Base-by-base conservation (phyloP, 2,888 invertebrate genomes). In the Patella ulyssiponensis region DNA sequence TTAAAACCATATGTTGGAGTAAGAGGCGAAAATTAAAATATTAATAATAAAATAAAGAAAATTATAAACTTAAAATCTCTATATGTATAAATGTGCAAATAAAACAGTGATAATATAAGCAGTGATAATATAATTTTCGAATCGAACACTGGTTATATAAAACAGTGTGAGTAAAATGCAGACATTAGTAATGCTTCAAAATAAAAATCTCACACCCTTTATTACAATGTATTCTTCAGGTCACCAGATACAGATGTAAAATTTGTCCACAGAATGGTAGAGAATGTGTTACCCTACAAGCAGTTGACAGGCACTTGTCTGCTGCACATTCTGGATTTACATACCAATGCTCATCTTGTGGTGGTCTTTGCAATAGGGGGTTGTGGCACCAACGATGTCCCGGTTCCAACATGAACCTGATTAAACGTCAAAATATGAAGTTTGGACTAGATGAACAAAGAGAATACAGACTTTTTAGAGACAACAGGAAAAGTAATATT, bases 1-100 rank as follows among this genome's bases (percentile, higher is more conserved):
- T 53, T 79, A n/a, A 76, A 74, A 74, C 56, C 56, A 56, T 44
- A 44, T 44, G 44, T 44, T 44, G 44, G 44, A 5, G 44, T 44
- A 44, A 44, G 44, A 44, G 44, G 44, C 44, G 44, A 7, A 44
- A 44, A 44, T 44, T 44, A 44, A 44, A 44, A 7, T 44, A 44
- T 44, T 44, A 44, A 44, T 44, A 7, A 44, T 44, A 44, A 7
- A 44, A 44, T 44, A 44, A 44, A 44, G 44, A 44, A 44, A 44
- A 44, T 44, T 44, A 44, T 44, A 44, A 44, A 44, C 44, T 44
- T 44, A 44, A 44, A 44, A 44, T 44, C 7, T 7, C 44, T n/a
- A n/a, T n/a, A n/a, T n/a, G n/a, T 44, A 33, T 3, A 3, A 33
- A 44, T 5, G 44, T 44, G 3, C 44, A 5, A 44, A 44, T 44